Base-by-base conservation (phyloP, 2,797 vertebrate species). In the Syngnathus rostellatus region DNA sequence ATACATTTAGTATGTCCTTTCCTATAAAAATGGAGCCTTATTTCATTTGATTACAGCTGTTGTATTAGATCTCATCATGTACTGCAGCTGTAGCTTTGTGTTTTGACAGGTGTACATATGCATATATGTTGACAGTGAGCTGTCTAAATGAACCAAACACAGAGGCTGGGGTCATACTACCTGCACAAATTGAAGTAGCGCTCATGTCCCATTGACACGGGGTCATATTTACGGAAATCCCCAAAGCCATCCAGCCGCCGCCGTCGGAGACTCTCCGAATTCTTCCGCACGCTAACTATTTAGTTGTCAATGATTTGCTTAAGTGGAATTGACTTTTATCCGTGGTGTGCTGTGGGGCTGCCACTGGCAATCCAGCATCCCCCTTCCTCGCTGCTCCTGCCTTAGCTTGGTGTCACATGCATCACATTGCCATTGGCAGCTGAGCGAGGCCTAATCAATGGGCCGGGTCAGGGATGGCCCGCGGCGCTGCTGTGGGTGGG, bases 261-360 rank as follows among this genome's bases (percentile, higher is more conserved):
- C 83, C 86, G 89, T 87, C 88, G 81, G 76, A 88, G 54, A 79
- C 87, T 79, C 63, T 0, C 81, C 70, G 87, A 90, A 94, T 93
- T 91, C 92, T 92, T 95, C 90, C 88, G 85, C 92, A 90, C 91
- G 88, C 83, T 90, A 94, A 96, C 95, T 95, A 96, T 96, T 96
- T 95, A 94, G 94, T 95, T 93, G 94, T 94, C 93, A 93, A 92
- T 91, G 93, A 91, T 94, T 95, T 94, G 88, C 87, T 93, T 97
- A 96, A 96, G 93, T 96, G 92, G 91, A 94, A 96, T 95, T 95
- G 94, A 96, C 94, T 96, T 95, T 96, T 95, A 91, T 93, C 91
- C 91, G 88, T 75, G 77, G 69, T 86, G 86, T 90, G 92, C 91
- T 92, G 81, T 87, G 83, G 88, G 81, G 91, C 89, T 94, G 95